Conservation (phyloP, 1,140 invertebrate species). For the Cheumatopsyche charites region DNA sequence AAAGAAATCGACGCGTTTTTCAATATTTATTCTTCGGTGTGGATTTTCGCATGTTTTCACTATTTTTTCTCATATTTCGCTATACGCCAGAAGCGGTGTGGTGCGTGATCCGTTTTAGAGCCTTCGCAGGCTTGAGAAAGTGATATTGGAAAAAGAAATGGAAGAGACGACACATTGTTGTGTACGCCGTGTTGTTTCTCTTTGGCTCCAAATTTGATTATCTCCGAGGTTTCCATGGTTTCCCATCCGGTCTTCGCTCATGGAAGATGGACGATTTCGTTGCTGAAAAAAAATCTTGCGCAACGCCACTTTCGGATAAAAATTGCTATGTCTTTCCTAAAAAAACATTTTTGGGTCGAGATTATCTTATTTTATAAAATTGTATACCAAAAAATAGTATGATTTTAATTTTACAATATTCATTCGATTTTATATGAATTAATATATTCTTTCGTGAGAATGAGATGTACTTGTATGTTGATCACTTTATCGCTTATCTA, state of each 20-base stretch:
- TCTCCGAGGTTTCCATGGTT: slow-evolving; percentile 15
- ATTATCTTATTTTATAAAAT: too few species aligned
- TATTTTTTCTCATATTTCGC: neutral
- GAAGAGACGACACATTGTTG: slow-evolving; percentile 3
- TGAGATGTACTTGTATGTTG: too few species aligned
- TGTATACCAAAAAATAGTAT: too few species aligned
- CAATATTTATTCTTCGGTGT: too few species aligned
- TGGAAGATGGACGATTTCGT: slow-evolving; percentile 8
- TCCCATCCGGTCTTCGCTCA: neutral
- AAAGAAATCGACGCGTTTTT: too few species aligned
- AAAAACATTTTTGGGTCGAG: too few species aligned
- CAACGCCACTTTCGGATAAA: too few species aligned
- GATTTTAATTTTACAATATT: too few species aligned
- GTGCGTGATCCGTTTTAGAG: neutral
- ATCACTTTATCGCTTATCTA: too few species aligned
- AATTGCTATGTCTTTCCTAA: too few species aligned
- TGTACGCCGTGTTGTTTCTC: slow-evolving; percentile 5
- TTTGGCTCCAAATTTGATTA: slow-evolving; percentile 9
- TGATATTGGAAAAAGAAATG: neutral
- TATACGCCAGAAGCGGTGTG: neutral
- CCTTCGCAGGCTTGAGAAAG: neutral
- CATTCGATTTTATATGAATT: too few species aligned
- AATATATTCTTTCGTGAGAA: too few species aligned
- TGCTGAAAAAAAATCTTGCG: neutral
- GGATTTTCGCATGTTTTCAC: neutral